These are phyloP conservation scores for Stichopus horrens DNA, from an alignment of 53 echinoderm and acorn worm species.

Conservation along the genomic window DNA sequence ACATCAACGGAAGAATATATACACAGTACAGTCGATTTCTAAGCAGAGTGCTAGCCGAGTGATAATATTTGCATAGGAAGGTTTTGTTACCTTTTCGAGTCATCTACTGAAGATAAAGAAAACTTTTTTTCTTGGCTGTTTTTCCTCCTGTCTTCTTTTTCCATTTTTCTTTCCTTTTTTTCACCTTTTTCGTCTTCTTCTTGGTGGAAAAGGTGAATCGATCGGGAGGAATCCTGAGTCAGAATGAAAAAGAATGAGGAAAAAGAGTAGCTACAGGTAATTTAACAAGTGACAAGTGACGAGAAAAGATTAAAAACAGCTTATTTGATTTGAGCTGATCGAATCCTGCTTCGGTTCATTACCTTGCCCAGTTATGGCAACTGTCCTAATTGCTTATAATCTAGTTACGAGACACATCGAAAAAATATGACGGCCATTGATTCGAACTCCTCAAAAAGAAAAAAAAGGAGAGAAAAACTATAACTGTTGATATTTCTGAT, in stretches of 20 bases:
- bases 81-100: slow-evolving; percentile 27
- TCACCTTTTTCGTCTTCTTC: background rate
- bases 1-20: slow-evolving; percentile 36
- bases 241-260: background rate
- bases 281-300: slow-evolving; percentile 38
- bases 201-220: slow-evolving; percentile 41
- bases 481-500: slow-evolving; percentile 22
- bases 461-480: background rate
- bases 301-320: slow-evolving; percentile 17
- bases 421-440: slow-evolving; percentile 25
- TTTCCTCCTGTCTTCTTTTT: too few species aligned
- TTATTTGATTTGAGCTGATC: slow-evolving; percentile 27
- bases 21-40: slow-evolving; percentile 19
- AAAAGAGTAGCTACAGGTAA: slow-evolving; percentile 38
- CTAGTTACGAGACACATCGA: slow-evolving; percentile 25
- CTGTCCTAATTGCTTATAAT: slow-evolving; percentile 46
- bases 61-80: slow-evolving; percentile 47
- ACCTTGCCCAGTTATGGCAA: slow-evolving; percentile 36
- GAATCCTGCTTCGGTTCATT: slow-evolving; percentile 30
- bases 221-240: slow-evolving; percentile 10
- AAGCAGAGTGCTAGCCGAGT: slow-evolving; percentile 35
- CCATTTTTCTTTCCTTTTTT: background rate
- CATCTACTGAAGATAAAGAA: slow-evolving; percentile 23
- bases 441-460: background rate
- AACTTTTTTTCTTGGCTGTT: background rate